These are phyloP conservation scores for Phodopus roborovskii DNA, from an alignment of 2,113 vertebrate species.

Conservation along the genomic window DNA sequence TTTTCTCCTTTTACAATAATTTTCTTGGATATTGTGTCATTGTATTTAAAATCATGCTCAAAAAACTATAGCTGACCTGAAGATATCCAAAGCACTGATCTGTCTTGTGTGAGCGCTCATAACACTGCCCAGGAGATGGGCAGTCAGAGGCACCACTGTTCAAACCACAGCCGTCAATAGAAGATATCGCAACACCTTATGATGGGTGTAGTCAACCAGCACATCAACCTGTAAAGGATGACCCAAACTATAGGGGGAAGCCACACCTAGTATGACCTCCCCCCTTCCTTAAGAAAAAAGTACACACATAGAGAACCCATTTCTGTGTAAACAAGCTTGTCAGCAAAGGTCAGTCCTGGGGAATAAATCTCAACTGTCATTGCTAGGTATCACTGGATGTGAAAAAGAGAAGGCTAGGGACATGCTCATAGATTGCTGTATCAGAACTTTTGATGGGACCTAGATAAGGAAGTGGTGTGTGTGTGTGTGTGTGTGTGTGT, in stretches of 20 bases:
- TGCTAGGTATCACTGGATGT: not conserved
- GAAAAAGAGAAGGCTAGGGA: not conserved
- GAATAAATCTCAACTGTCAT: not conserved
- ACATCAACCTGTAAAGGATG: not conserved
- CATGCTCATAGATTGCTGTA: not conserved
- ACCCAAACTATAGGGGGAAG: not conserved
- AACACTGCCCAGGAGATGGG: not conserved
- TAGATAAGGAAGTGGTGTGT: not conserved
- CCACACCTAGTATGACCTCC: not conserved
- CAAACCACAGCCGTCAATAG: not conserved
- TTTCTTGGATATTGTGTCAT: not conserved
- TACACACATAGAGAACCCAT: not conserved
- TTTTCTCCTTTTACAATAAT: not conserved
- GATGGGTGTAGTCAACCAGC: not conserved
- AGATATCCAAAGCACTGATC: not conserved
- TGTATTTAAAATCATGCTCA: not conserved
- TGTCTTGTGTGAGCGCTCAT: not conserved
- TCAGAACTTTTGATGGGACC: not conserved
- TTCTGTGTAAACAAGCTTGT: too few relatives aligned
- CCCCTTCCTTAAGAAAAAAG: not conserved
- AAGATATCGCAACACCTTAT: not conserved
- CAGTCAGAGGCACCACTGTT: too few relatives aligned
- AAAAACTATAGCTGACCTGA: not conserved
- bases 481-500: not conserved
- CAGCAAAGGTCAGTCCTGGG: not conserved